Conservation (phyloP, 2,113 vertebrate species). For the Brachypteracias leptosomus region DNA sequence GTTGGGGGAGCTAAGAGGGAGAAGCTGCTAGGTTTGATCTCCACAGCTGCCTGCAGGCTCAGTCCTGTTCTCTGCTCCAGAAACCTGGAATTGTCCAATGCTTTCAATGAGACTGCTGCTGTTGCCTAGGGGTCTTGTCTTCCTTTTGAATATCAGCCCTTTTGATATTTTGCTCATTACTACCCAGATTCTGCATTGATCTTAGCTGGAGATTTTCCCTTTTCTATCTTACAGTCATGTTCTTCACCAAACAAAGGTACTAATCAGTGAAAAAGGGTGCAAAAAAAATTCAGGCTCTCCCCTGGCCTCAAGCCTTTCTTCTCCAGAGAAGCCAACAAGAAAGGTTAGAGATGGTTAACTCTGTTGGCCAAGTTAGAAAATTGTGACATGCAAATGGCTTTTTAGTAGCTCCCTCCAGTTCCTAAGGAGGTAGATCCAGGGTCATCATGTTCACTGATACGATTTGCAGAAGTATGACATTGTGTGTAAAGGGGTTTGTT, state of each 20-base stretch:
- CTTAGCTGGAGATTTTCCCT: background rate
- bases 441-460: background rate
- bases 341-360: background rate
- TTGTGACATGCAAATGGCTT: background rate
- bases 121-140: background rate
- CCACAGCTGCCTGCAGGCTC: background rate
- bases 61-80: background rate
- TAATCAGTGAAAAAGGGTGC: background rate
- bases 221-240: background rate
- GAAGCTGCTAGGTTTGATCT: background rate
- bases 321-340: background rate
- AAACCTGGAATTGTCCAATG: background rate
- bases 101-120: background rate
- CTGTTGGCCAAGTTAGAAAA: background rate
- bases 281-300: background rate
- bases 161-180: conserved; percentile 1
- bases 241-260: background rate
- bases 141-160: background rate
- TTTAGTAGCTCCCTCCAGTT: background rate
- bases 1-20: background rate
- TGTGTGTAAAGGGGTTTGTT: background rate
- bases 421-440: background rate
- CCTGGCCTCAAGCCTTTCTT: background rate
- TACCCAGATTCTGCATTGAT: background rate
- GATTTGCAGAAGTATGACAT: background rate